Percentiles rank a stretch among this genome's conserved stretches.
Conservation (phyloP, 2,888 invertebrate genomes). For the Dynastes maya region DNA sequence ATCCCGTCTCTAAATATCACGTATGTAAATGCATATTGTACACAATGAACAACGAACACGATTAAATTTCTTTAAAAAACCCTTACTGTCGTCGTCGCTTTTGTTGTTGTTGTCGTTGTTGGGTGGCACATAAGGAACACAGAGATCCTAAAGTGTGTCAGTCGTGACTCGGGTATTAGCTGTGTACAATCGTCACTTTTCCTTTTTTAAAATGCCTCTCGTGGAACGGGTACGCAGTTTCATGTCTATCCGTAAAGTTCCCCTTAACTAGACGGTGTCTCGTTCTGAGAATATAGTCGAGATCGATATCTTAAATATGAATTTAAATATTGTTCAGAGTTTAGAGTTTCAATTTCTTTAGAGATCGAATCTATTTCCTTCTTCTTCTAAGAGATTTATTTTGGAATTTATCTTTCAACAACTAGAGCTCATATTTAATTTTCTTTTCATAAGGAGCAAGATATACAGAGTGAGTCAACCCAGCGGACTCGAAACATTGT, state of each 20-base stretch:
- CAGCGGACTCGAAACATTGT: too few species aligned
- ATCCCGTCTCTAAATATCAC: too few species aligned
- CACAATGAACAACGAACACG: slow-evolving; percentile 45
- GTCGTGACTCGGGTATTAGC: slow-evolving; percentile 55
- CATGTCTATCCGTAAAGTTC: neutral
- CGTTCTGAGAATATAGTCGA: neutral
- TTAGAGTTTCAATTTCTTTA: too few species aligned
- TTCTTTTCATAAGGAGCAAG: too few species aligned
- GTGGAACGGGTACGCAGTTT: slow-evolving; percentile 5
- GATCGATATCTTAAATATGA: neutral
- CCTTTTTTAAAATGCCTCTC: slow-evolving; percentile 42
- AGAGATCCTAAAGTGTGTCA: slow-evolving; percentile 56
- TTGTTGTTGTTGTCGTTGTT: slow-evolving; percentile 49
- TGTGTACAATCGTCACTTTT: slow-evolving; percentile 51
- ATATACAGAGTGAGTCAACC: too few species aligned
- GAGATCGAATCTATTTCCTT: too few species aligned
- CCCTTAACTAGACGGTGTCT: neutral
- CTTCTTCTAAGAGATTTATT: too few species aligned
- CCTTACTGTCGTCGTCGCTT: slow-evolving; percentile 46
- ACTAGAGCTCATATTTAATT: too few species aligned
- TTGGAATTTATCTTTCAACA: too few species aligned
- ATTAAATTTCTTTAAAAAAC: slow-evolving; percentile 48
- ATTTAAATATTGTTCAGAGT: too few species aligned
- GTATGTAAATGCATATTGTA: neutral
- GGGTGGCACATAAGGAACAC: slow-evolving; percentile 48